Evolutionary conservation across 2,113 vertebrate genomes (phyloP).

Genomic region (Stegostoma tigrinum): DNA sequence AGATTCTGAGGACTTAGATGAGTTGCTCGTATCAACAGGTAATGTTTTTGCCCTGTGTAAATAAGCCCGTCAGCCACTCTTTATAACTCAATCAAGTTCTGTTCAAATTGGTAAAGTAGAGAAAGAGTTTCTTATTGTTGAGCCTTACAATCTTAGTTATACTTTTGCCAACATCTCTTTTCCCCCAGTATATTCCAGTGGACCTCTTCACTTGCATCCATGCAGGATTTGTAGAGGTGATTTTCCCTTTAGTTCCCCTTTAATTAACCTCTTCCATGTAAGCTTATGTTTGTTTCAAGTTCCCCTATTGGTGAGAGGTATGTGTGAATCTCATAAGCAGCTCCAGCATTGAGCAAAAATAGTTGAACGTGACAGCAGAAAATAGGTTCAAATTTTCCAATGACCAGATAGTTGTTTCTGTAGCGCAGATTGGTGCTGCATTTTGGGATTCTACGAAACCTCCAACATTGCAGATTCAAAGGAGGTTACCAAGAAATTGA

Average conservation of each 20-base stretch:
- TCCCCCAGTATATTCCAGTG: neutral
- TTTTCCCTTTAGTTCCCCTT: neutral
- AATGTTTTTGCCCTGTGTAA: constrained; percentile 31
- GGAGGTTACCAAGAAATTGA: too few relatives aligned
- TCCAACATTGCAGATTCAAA: too few relatives aligned
- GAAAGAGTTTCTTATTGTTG: neutral
- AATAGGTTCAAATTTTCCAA: neutral
- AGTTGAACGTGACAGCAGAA: neutral
- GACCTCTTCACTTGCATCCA: neutral
- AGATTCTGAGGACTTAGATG: constrained; percentile 54
- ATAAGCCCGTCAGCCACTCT: neutral
- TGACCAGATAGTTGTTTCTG: too few relatives aligned
- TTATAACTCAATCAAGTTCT: neutral
- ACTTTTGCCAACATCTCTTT: neutral
- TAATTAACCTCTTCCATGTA: neutral
- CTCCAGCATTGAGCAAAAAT: neutral
- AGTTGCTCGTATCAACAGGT: constrained; percentile 59
- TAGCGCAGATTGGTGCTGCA: too few relatives aligned
- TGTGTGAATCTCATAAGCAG: neutral
- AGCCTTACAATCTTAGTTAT: neutral
- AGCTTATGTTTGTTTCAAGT: neutral
- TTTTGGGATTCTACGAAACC: too few relatives aligned
- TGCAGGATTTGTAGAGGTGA: neutral
- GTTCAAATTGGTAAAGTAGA: neutral
- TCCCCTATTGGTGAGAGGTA: neutral